Evolutionary conservation across 2,888 invertebrate genomes (phyloP), one percentile per base, ranked within the genome.

Genomic region (Tillus elongatus): DNA sequence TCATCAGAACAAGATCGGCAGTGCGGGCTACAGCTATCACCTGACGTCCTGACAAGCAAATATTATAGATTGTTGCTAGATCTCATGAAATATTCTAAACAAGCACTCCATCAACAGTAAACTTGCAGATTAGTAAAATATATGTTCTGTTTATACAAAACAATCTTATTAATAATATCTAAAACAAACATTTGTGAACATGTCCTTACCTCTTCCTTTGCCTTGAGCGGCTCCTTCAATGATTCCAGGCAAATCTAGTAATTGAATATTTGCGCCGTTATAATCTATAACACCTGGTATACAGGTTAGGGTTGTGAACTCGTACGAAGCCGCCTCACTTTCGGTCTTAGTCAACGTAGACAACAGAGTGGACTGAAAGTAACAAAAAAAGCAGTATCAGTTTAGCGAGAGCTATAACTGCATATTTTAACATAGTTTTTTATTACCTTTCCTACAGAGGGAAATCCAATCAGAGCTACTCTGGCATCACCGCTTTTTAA

Each of bases 211-310:
- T 51, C 67, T 56, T 39, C 67, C 67, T 51, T 67, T 67, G 29
- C 67, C 67, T 52, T 90, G 96, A 2, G 97, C 85, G 45, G 98
- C 98, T 40, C 98, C 98, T 73, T 99, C 98, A 63, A 98, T 99
- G 63, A 98, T 98, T 61, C 98, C 98, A 39, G 98, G 98, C 61
- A 98, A 75, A 77, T 98, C 98, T 0, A 98, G 77, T 44, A 98
- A 71, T 63, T 98, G 98, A 61, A 98, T 97, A 61, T 96, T 95
- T 24, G 98, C 98, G 30, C 97, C 98, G 60, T 95, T 88, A 64
- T 98, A 95, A 62, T 95, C 90, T 46, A 98, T 96, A 2, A 98
- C 97, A 35, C 98, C 98, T 2, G 98, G 98, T 56, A 98, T 98
- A 66, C 97, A 98, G 4, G 98, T 98, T 40, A 98, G 70, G 0